These are phyloP conservation scores for Phthorimaea operculella DNA, from an alignment of 1,140 invertebrate genomes.

Conservation along the genomic window DNA sequence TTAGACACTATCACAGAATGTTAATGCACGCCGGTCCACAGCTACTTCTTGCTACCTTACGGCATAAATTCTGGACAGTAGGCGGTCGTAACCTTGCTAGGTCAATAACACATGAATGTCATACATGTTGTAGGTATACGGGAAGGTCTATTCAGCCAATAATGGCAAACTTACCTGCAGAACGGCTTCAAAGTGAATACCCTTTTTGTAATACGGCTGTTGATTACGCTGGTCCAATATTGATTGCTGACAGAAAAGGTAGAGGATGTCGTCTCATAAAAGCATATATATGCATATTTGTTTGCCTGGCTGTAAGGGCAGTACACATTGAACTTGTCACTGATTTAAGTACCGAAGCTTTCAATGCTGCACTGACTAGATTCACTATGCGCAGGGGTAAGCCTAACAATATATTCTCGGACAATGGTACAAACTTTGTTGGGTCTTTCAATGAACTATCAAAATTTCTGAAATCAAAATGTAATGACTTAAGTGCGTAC, in stretches of 20 bases:
- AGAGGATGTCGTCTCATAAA: slow-evolving; percentile 7
- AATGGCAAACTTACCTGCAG: slow-evolving; percentile 7
- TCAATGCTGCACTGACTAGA: slow-evolving; percentile 2
- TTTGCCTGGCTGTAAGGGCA: slow-evolving; percentile 7
- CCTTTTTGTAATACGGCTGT: slow-evolving; percentile 5
- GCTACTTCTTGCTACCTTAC: slow-evolving; percentile 19
- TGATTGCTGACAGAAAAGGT: slow-evolving; percentile 3
- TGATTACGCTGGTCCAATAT: slow-evolving; percentile 7
- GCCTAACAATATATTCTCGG: slow-evolving; percentile 6
- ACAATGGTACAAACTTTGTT: slow-evolving; percentile 6
- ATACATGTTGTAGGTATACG: slow-evolving; percentile 8
- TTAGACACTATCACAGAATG: slow-evolving; percentile 23
- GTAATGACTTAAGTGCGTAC: neutral
- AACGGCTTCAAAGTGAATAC: neutral
- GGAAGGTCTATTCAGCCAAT: slow-evolving; percentile 7
- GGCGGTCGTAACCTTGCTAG: slow-evolving; percentile 13
- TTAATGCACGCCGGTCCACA: slow-evolving; percentile 27
- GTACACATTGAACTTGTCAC: slow-evolving; percentile 9
- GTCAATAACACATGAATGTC: slow-evolving; percentile 3
- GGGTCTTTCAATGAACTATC: slow-evolving; percentile 6
- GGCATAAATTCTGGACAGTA: slow-evolving; percentile 25
- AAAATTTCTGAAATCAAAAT: slow-evolving; percentile 6
- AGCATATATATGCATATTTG: slow-evolving; percentile 9
- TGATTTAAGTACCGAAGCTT: slow-evolving; percentile 7
- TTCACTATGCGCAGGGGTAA: slow-evolving; percentile 8